Evolutionary conservation across 2,888 invertebrate genomes (phyloP), one percentile per base, ranked within the genome.

Genomic region (Plagiodera versicolora): DNA sequence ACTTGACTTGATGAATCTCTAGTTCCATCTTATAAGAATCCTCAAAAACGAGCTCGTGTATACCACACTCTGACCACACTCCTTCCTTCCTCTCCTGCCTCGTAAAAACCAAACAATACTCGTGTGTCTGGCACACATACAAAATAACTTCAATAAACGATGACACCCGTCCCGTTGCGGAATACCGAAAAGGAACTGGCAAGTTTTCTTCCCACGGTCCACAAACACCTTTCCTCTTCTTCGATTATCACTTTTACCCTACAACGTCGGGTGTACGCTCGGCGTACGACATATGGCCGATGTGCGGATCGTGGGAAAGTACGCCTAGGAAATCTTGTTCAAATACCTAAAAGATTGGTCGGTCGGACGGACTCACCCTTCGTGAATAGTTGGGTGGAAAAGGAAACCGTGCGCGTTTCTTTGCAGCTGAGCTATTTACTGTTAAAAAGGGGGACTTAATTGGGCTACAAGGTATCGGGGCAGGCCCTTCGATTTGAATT

Each of bases 271-370:
- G 64, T 69, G 70, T 72, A 69, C 71, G 71, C 69, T 59, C 51
- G 69, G 71, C 71, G 69, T 74, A 70, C 75, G 75, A 75, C 77
- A 77, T 77, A 75, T 77, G 77, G 77, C 69, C 68, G 72, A 73
- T 74, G 75, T 70, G 70, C 69, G 60, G 18, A 50, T 69, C 75
- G 75, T 75, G 75, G 75, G 75, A 75, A n/a, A n/a, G n/a, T n/a
- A 76, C 59, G 60, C 47, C 60, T 53, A 53, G 63, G 68, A 69
- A 68, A 69, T 69, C 68, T 71, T 69, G 69, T 69, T 67, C 69
- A 69, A 72, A 72, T 72, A 73, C 70, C 72, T 71, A 63, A 39
- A 68, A 67, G 67, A 68, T 69, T 68, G 69, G 70, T 68, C 69
- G n/a, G n/a, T n/a, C n/a, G n/a, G n/a, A n/a, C n/a, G n/a, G 67